Evolutionary conservation across 2,797 vertebrate genomes (phyloP).

Genomic region (Moxostoma hubbsi): DNA sequence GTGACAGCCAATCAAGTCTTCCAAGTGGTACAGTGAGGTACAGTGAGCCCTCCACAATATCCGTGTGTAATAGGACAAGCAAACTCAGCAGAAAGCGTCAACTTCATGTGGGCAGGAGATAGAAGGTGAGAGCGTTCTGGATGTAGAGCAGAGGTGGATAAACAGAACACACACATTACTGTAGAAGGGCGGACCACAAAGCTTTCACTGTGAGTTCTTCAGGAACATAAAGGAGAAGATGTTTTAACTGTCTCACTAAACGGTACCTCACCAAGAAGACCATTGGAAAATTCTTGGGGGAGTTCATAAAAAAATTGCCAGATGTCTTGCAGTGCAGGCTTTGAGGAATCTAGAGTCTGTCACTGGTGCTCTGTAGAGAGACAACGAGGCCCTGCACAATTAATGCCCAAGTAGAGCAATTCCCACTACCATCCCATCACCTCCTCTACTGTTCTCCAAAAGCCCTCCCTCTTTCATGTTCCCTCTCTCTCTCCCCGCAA

Average conservation of each 20-base stretch:
- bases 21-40: slow-evolving; percentile 7
- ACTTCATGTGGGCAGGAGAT: background rate
- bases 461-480: background rate
- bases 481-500: slow-evolving; percentile 1
- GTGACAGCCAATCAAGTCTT: slow-evolving; percentile 45
- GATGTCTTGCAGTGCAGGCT: no score
- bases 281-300: background rate
- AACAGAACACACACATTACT: background rate
- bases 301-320: no score
- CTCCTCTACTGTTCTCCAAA: slow-evolving; percentile 8
- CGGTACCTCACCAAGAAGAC: background rate
- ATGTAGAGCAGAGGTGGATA: background rate
- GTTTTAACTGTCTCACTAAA: background rate
- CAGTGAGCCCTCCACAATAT: slow-evolving; percentile 17
- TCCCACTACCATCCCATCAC: slow-evolving; percentile 18
- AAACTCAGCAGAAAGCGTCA: slow-evolving; percentile 1
- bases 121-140: no score
- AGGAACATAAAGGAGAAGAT: no score
- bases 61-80: slow-evolving; percentile 19
- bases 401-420: slow-evolving; percentile 24
- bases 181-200: background rate
- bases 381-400: slow-evolving; percentile 9
- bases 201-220: background rate
- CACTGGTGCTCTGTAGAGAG: background rate
- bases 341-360: background rate